Evolutionary conservation across 2,888 invertebrate genomes (phyloP).

Genomic region (Dasysyrphus albostriatus): DNA sequence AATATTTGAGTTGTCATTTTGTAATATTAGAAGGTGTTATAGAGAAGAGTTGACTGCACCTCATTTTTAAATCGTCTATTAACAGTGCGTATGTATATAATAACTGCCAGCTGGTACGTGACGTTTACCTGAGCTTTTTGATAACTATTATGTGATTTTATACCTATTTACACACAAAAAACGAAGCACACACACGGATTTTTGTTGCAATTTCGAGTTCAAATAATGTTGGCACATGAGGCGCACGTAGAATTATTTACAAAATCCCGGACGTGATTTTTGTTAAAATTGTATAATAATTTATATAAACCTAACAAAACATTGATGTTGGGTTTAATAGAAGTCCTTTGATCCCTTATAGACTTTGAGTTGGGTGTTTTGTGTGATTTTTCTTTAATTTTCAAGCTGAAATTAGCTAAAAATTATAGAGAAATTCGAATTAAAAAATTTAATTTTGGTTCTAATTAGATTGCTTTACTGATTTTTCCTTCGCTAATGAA

Average conservation of each 20-base stretch:
- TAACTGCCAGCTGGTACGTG: conserved; percentile 62
- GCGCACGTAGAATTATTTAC: conserved; percentile 15
- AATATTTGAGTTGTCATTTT: conserved; percentile 45
- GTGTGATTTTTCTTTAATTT: too few species aligned
- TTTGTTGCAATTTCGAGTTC: conserved; percentile 5
- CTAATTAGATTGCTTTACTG: too few species aligned
- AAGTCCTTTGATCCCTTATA: not conserved
- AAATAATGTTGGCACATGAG: conserved; percentile 24
- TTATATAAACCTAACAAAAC: not conserved
- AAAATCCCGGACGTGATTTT: conserved; percentile 62
- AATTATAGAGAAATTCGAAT: too few species aligned
- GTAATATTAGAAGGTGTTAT: not conserved
- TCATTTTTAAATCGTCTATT: conserved; percentile 67
- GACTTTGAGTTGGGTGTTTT: too few species aligned
- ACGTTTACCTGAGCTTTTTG: conserved; percentile 37
- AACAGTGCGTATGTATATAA: conserved; percentile 42
- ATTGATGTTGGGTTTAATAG: not conserved
- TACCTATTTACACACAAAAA: not conserved
- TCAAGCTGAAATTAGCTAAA: too few species aligned
- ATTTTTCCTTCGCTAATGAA: too few species aligned
- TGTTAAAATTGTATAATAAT: conserved; percentile 29
- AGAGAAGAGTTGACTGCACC: conserved; percentile 27
- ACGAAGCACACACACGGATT: not conserved
- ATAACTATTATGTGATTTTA: conserved; percentile 10
- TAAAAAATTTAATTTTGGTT: too few species aligned